Evolutionary conservation across 2,113 vertebrate species (phyloP), one percentile per base, ranked within the genome.

Genomic region (Empidonax alnorum): DNA sequence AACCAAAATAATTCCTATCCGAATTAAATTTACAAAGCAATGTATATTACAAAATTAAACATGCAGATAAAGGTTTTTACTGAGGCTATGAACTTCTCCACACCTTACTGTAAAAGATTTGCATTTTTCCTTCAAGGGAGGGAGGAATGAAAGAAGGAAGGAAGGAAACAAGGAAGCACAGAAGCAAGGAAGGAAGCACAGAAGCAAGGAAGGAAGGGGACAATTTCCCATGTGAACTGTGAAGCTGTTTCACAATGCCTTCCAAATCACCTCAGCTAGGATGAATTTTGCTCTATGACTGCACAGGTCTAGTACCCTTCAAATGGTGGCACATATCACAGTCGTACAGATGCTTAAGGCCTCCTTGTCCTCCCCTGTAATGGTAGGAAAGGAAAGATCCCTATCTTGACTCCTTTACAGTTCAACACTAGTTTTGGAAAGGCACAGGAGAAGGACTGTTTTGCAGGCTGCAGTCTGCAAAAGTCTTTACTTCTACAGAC

Each of bases 271-370:
- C 23, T 62, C 41, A 12, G 13, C 7, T 22, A 73, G 56, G 42
- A 53, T 28, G 18, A 67, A 47, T 39, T 71, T n/a, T 65, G 24
- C 50, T 49, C 9, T 12, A 23, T 2, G 12, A 30, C 0, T 76
- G 52, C 39, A 42, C 31, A 65, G 33, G 53, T 30, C 47, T 25
- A 41, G 5, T 7, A 53, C 13, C 20, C 28, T 59, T 6, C 24
- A 8, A 63, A 33, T 1, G 24, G n/a, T 17, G 23, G 41, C 33
- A n/a, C 1, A 0, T 2, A 61, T 39, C 53, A 24, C 31, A 13
- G 39, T 59, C 23, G 10, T 7, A 8, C 15, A 46, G 44, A 84
- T 9, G 6, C 25, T 46, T 44, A 1, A 33, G n/a, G 33, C 20
- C 12, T 71, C 23, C 33, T 56, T 4, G 2, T 42, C 4, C 46